Evolutionary conservation across 1,140 invertebrate genomes (phyloP).

Genomic region (Adoxophyes honmai): DNA sequence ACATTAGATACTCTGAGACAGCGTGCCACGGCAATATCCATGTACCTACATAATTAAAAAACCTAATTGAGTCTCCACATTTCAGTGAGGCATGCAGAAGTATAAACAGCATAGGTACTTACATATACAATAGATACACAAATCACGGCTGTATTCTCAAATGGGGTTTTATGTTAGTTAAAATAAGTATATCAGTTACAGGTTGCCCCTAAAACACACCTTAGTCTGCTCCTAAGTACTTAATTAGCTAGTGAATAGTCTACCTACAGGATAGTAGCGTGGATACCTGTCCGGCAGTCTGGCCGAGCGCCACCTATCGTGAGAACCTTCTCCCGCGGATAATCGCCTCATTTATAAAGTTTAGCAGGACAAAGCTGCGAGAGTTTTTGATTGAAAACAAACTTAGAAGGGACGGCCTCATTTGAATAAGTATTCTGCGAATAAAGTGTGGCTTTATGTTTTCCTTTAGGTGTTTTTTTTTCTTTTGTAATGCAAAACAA

Average conservation of each 20-base stretch:
- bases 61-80: too few species aligned
- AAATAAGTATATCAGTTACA: neutral
- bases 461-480: slow-evolving; percentile 75
- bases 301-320: slow-evolving; percentile 49
- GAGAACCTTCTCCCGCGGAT: slow-evolving; percentile 48
- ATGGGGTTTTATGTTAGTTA: neutral
- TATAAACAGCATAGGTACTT: too few species aligned
- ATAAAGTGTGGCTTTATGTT: slow-evolving; percentile 77
- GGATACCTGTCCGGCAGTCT: neutral
- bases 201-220: too few species aligned
- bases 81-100: too few species aligned
- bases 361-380: slow-evolving; percentile 70
- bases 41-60: too few species aligned
- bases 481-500: slow-evolving; percentile 76
- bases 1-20: too few species aligned
- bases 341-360: slow-evolving; percentile 76
- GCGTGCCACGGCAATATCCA: too few species aligned
- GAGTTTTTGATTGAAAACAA: slow-evolving; percentile 77
- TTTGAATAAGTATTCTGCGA: slow-evolving; percentile 77
- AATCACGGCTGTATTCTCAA: too few species aligned
- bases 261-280: neutral
- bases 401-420: slow-evolving; percentile 76
- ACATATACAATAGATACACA: too few species aligned
- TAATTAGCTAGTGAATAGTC: neutral
- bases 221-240: neutral